These are phyloP conservation scores for Alsophila aescularia DNA, from an alignment of 2,888 invertebrate genomes.

Conservation along the genomic window DNA sequence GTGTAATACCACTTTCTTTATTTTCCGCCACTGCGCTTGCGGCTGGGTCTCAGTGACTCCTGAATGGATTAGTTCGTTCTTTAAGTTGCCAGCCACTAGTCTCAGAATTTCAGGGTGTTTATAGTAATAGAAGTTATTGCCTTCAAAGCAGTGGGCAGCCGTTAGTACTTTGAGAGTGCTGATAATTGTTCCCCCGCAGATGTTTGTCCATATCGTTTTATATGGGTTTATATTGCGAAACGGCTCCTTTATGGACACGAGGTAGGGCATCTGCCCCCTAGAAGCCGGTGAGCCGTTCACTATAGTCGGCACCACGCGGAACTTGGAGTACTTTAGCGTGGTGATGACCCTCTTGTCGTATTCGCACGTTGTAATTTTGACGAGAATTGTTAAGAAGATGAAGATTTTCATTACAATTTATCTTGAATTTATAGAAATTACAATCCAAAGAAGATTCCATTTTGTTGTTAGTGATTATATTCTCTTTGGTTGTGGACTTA, in stretches of 20 bases:
- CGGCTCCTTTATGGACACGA: constrained; percentile 64
- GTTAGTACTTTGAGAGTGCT: constrained; percentile 50
- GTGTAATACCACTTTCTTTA: background rate
- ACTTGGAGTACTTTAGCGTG: constrained; percentile 56
- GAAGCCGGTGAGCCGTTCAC: constrained; percentile 56
- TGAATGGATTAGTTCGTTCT: constrained; percentile 1
- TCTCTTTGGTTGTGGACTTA: no score
- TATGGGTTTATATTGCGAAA: constrained; percentile 11
- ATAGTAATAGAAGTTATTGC: constrained; percentile 48
- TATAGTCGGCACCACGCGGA: constrained; percentile 47
- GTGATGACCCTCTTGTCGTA: constrained; percentile 59
- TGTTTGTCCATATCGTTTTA: constrained; percentile 50
- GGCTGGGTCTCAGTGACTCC: background rate
- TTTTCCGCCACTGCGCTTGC: constrained; percentile 1
- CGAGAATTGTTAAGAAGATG: constrained; percentile 30
- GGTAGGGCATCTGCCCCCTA: constrained; percentile 54
- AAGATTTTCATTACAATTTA: constrained; percentile 48
- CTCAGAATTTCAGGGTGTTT: constrained; percentile 45
- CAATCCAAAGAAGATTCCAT: background rate
- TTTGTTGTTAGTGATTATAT: background rate
- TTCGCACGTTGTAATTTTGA: constrained; percentile 34
- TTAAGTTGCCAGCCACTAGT: constrained; percentile 56
- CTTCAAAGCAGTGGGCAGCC: constrained; percentile 72
- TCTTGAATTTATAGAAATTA: background rate
- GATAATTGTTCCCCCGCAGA: constrained; percentile 70